Evolutionary conservation across 2,113 vertebrate species (phyloP).

Genomic region (Turnix velox): DNA sequence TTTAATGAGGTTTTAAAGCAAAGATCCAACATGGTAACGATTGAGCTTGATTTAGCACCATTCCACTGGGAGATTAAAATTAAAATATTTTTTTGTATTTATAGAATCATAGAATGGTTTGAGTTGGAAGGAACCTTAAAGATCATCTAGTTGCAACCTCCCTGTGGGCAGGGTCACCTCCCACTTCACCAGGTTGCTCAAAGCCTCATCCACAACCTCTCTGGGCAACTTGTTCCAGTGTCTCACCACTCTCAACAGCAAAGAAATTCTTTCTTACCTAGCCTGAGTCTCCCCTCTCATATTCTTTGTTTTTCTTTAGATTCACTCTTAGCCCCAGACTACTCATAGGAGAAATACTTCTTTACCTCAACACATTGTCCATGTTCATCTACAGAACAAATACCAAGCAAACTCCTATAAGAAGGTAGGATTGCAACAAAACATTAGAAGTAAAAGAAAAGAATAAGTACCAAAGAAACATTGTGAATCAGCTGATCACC

Average conservation of each 20-base stretch:
- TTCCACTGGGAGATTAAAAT: neutral
- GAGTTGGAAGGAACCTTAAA: too few relatives aligned
- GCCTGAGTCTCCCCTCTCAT: too few relatives aligned
- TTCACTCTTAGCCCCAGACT: neutral
- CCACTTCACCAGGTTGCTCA: too few relatives aligned
- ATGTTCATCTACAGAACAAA: neutral
- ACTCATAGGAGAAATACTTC: neutral
- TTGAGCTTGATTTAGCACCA: neutral
- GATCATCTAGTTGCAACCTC: too few relatives aligned
- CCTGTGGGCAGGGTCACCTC: too few relatives aligned
- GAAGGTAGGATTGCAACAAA: neutral
- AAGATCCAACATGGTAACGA: neutral
- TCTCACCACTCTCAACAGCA: too few relatives aligned
- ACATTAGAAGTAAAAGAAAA: neutral
- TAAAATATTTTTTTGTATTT: too few relatives aligned
- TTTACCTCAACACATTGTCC: neutral
- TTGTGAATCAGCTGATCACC: neutral
- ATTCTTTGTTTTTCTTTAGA: neutral
- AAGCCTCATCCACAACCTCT: too few relatives aligned
- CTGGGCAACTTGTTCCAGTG: too few relatives aligned
- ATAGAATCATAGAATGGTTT: too few relatives aligned
- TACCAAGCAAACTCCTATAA: neutral
- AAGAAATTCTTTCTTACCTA: too few relatives aligned
- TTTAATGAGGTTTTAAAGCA: neutral
- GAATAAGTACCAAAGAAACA: neutral